These are phyloP conservation scores for Caranx ignobilis DNA, from an alignment of 2,113 vertebrate species.

Conservation along the genomic window DNA sequence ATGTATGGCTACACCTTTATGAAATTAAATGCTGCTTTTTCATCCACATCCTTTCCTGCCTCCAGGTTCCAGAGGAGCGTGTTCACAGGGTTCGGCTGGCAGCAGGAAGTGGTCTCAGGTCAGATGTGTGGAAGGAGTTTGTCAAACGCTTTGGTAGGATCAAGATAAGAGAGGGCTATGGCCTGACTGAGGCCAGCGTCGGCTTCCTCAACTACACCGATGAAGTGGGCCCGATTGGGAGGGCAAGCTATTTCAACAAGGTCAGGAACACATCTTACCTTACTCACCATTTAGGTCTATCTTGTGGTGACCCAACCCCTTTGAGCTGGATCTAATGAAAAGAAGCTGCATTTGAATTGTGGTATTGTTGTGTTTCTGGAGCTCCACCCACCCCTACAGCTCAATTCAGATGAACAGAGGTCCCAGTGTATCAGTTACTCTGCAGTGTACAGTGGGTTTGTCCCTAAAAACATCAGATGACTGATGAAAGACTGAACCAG, in stretches of 20 bases:
- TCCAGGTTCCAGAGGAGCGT: conserved; percentile 78
- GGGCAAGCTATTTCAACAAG: conserved; percentile 87
- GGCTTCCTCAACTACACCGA: conserved; percentile 91
- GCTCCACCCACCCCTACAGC: no score
- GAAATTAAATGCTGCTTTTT: background rate
- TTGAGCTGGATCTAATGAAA: background rate
- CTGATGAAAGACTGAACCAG: no score
- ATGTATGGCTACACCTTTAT: background rate
- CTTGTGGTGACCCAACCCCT: background rate
- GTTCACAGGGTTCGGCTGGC: conserved; percentile 85
- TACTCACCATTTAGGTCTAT: no score
- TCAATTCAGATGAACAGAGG: no score
- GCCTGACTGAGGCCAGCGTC: conserved; percentile 89
- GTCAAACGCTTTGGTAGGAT: conserved; percentile 84
- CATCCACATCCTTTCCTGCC: background rate
- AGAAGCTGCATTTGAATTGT: background rate
- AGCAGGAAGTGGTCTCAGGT: conserved; percentile 86
- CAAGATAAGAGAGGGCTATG: conserved; percentile 88
- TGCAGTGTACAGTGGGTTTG: no score
- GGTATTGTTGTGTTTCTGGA: no score
- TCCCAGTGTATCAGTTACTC: no score
- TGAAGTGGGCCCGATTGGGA: conserved; percentile 86
- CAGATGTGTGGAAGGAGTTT: conserved; percentile 90
- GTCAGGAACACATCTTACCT: conserved; percentile 35
- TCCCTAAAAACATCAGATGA: no score